These are phyloP conservation scores for Napeogenes sylphis DNA, from an alignment of 2,888 invertebrate genomes.

Conservation along the genomic window DNA sequence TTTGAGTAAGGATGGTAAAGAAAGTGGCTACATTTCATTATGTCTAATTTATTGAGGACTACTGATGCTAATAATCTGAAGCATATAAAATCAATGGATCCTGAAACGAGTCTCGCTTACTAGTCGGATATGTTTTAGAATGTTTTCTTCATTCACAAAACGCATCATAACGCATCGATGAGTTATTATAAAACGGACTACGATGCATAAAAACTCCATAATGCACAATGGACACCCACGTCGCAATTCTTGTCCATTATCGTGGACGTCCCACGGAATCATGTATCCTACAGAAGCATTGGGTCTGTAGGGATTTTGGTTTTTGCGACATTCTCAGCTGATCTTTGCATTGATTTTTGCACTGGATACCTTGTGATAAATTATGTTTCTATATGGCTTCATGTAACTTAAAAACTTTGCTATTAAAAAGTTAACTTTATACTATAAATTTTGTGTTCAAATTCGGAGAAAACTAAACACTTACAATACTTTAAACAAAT, in stretches of 20 bases:
- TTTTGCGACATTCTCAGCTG: conserved; percentile 56
- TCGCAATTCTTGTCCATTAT: conserved; percentile 62
- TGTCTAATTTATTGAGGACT: no score
- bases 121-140: conserved; percentile 46
- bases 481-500: no score
- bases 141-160: conserved; percentile 61
- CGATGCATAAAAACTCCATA: conserved; percentile 60
- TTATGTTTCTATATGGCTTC: conserved; percentile 27
- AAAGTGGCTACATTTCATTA: no score
- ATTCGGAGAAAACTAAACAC: no score
- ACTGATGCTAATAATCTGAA: neutral
- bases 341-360: conserved; percentile 40
- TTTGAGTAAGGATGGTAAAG: no score
- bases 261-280: conserved; percentile 67
- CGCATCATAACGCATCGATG: conserved; percentile 58
- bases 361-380: conserved; percentile 21
- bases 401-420: neutral
- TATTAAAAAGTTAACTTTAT: no score
- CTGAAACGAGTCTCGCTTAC: conserved; percentile 8
- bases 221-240: conserved; percentile 72
- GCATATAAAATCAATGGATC: neutral
- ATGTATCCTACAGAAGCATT: conserved; percentile 62
- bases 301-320: conserved; percentile 58
- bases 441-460: no score
- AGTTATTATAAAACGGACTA: conserved; percentile 42